These are phyloP conservation scores for Diloba caeruleocephala DNA, from an alignment of 2,888 invertebrate genomes.

Conservation along the genomic window DNA sequence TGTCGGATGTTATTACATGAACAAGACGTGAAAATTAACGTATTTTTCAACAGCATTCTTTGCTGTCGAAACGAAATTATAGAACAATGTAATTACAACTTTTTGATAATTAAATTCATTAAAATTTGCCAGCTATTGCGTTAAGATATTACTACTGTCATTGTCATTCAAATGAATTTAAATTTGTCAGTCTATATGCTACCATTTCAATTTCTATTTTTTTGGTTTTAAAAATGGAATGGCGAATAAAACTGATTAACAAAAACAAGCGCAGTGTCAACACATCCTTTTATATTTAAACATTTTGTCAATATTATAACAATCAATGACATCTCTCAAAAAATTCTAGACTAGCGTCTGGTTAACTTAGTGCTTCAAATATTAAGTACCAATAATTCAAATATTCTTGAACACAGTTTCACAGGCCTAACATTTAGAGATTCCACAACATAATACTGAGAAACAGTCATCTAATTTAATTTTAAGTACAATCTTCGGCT, in stretches of 20 bases:
- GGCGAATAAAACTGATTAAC: too few species aligned
- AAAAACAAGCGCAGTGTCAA: constrained; percentile 44
- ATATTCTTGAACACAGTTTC: constrained; percentile 35
- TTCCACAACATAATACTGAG: constrained; percentile 56
- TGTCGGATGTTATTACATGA: constrained; percentile 29
- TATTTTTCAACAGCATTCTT: constrained; percentile 38
- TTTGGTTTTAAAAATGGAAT: too few species aligned
- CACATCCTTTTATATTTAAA: constrained; percentile 9
- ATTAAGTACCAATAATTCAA: constrained; percentile 50
- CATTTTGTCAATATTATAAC: constrained; percentile 21
- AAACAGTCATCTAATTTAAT: constrained; percentile 50
- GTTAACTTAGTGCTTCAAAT: constrained; percentile 68
- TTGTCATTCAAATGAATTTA: too few species aligned
- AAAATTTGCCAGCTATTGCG: too few species aligned
- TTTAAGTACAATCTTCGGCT: constrained; percentile 57
- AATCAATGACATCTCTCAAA: constrained; percentile 26
- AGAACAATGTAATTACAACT: constrained; percentile 10
- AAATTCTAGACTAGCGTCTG: constrained; percentile 58
- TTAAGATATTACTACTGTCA: too few species aligned
- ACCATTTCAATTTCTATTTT: too few species aligned
- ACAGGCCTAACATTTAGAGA: constrained; percentile 45
- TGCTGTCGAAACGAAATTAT: constrained; percentile 13
- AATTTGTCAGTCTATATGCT: too few species aligned
- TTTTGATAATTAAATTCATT: too few species aligned
- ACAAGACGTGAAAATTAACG: constrained; percentile 36